Base-by-base conservation (phyloP, 2,113 vertebrate genomes). In the Ceyx margarethae region DNA sequence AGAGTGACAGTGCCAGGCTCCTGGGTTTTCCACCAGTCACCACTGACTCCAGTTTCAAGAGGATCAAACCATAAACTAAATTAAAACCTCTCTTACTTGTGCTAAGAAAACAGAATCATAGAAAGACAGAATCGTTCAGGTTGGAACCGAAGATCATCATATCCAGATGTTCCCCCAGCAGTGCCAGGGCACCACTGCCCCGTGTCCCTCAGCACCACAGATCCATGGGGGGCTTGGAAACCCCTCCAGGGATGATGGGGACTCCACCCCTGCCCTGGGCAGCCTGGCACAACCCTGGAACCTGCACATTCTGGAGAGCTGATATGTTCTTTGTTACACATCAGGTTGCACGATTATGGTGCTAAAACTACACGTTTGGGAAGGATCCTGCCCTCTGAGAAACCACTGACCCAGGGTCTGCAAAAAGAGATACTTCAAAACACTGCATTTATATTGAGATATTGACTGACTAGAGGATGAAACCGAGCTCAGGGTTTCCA, bases 301-400 rank as follows among this genome's bases (percentile, higher is more conserved):
- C 2, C 9, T 13, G 53, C 4, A 1, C 3, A 10, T 11, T 54
- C 54, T 23, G 48, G 15, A 9, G 72, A 65, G 72, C 76, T 11
- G 19, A 6, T 6, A 35, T 23, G 62, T 3, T 48, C 46, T 48
- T 16, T 31, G 31, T 19, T 7, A 11, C 21, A 10, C 28, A 5
- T 3, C 0, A n/a, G 33, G 40, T 51, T 53, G n/a, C 20, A 42
- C 3, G 23, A 17, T 2, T 15, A 3, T 2, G 40, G 50, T 2
- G 3, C 35, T 12, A 11, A 23, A 61, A 46, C n/a, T 1, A 54
- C 75, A n/a, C 1, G 0, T 16, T 6, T 9, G 11, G 56, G 80
- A 84, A 13, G 6, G 3, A 29, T 57, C 51, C 68, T 28, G 56
- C 40, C 12, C 18, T 33, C 85, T 15, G 33, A 31, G 65, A 46